Evolutionary conservation across 1,140 invertebrate species (phyloP), one percentile per base, ranked within the genome.

Genomic region (Thaumatotibia leucotreta): DNA sequence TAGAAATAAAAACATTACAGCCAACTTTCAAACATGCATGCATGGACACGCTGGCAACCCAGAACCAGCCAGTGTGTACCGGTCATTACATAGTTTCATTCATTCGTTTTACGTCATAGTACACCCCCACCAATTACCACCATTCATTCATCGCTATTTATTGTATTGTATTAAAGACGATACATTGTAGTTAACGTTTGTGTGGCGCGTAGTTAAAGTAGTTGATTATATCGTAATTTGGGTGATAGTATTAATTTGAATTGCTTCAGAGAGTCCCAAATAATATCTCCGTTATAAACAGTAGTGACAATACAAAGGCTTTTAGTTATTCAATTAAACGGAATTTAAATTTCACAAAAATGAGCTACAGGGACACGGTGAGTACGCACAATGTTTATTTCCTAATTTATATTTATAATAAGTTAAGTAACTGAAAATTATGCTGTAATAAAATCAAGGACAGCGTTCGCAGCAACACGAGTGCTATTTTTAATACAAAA

Each of bases 331-430:
- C 17, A 45, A 20, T 45, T 45, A 20, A 45, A 20, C n/a, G n/a
- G 6, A 54, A 52, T 10, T 52, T 14, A 58, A 72, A 64, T 61
- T 39, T 35, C 39, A 39, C 61, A 87, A 76, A 45, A 69, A 89
- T 89, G 86, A 89, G 82, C 78, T 89, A 89, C 74, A 83, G 87
- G 63, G 87, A 89, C 76, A 76, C 84, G 63, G 87, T 88, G 73
- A 86, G 86, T 11, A 24, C 11, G 23, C 50, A 29, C 31, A 49
- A 17, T 61, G 63, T 49, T 65, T 32, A 65, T 50, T 31, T 5
- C 20, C 2, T 23, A 58, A 39, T 52, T 49, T 64, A 52, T 22
- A 63, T 61, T 27, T 5, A 62, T 64, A 66, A 24, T 50, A 54
- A 58, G 27, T 64, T 23, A 14, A 49, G 17, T 50, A 31, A 63